phyloP scores from a whole-genome alignment of 1,140 invertebrate genomes.

The Mercenaria mercenaria region DNA sequence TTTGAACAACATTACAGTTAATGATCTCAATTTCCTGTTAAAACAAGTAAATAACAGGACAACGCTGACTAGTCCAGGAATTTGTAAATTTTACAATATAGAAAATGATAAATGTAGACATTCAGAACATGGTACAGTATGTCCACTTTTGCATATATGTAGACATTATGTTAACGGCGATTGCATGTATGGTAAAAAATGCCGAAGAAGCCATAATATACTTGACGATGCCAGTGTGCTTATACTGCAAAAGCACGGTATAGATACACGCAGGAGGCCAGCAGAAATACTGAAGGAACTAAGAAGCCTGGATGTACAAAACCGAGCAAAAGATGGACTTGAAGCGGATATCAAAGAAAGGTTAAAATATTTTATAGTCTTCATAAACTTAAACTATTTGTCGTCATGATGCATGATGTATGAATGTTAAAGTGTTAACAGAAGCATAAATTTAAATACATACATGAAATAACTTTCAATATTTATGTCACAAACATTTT shows the following conservation, averaged over 20 bases:
- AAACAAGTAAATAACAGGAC: background rate
- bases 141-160: constrained; percentile 48
- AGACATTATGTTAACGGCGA: constrained; percentile 20
- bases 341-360: background rate
- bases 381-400: too few relatives aligned
- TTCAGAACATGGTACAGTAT: background rate
- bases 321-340: too few relatives aligned
- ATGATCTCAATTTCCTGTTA: constrained; percentile 4
- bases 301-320: background rate
- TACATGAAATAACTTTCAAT: too few relatives aligned
- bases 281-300: background rate
- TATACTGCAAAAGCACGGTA: constrained; percentile 33
- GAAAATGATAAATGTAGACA: constrained; percentile 9
- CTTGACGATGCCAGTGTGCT: background rate
- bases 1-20: background rate
- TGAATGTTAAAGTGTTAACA: too few relatives aligned
- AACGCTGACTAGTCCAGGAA: background rate
- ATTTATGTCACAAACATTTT: too few relatives aligned
- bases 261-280: background rate
- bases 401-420: too few relatives aligned
- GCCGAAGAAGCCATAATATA: constrained; percentile 46
- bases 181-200: constrained; percentile 24
- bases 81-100: constrained; percentile 52
- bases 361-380: too few relatives aligned
- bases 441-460: too few relatives aligned